Conservation (phyloP, 2,888 invertebrate species). For the Ormyrus nitidulus region DNA sequence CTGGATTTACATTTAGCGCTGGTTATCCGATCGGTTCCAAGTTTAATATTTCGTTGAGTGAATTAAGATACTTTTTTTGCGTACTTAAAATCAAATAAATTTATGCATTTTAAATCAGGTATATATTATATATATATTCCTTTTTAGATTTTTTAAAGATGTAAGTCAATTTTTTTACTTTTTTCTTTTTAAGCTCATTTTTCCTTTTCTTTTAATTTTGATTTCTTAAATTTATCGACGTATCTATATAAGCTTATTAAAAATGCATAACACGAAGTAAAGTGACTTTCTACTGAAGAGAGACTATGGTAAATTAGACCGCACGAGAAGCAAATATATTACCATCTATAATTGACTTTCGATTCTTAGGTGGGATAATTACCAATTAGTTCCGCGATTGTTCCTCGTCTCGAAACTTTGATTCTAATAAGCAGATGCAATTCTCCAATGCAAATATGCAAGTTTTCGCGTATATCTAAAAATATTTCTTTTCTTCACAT, state of each 20-base stretch:
- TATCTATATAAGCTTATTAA: background rate
- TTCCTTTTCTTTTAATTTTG: too few species aligned
- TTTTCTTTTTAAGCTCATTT: too few species aligned
- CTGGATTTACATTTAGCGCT: background rate
- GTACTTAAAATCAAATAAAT: too few species aligned
- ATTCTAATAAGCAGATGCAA: background rate
- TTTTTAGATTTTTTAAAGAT: too few species aligned
- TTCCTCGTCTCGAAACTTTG: background rate
- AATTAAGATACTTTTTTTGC: too few species aligned
- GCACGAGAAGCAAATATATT: slow-evolving; percentile 11
- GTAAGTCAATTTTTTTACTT: too few species aligned
- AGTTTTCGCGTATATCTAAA: too few species aligned
- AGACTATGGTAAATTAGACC: background rate
- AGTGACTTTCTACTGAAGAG: background rate
- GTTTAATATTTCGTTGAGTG: background rate
- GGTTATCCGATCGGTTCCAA: background rate
- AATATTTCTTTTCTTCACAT: too few species aligned
- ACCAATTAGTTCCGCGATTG: background rate
- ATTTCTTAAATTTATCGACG: too few species aligned
- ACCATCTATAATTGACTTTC: slow-evolving; percentile 12
- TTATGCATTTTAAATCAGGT: too few species aligned
- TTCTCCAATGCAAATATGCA: too few species aligned
- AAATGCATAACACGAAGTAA: background rate
- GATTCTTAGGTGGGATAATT: background rate
- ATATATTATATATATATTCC: too few species aligned